These are phyloP conservation scores for Helicorthomorpha holstii DNA, from an alignment of 1,140 invertebrate genomes.

Conservation along the genomic window DNA sequence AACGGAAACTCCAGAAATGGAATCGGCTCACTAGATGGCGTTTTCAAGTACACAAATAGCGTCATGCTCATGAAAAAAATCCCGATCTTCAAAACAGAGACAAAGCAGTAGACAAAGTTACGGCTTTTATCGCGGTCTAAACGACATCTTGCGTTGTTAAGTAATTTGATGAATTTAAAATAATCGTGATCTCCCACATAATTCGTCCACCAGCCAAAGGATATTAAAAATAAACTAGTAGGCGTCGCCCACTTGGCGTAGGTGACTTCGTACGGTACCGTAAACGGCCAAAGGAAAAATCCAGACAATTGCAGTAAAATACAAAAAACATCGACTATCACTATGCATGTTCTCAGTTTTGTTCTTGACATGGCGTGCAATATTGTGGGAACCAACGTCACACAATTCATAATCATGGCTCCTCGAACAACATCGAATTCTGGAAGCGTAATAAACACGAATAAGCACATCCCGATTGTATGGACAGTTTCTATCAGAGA, in stretches of 20 bases:
- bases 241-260: slow-evolving; percentile 25
- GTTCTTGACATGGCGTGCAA: slow-evolving; percentile 9
- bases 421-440: slow-evolving; percentile 18
- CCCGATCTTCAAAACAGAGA: slow-evolving; percentile 29
- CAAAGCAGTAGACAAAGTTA: slow-evolving; percentile 27
- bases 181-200: slow-evolving; percentile 21
- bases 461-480: slow-evolving; percentile 19
- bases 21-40: no score
- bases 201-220: slow-evolving; percentile 35
- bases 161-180: not conserved
- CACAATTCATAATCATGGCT: slow-evolving; percentile 15
- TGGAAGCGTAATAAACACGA: slow-evolving; percentile 21
- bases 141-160: not conserved
- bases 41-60: slow-evolving; percentile 12
- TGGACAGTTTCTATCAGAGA: slow-evolving; percentile 19
- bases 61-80: slow-evolving; percentile 32
- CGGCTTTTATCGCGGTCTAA: not conserved
- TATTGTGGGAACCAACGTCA: slow-evolving; percentile 17
- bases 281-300: slow-evolving; percentile 21
- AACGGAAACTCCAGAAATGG: no score
- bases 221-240: slow-evolving; percentile 28
- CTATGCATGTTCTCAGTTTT: not conserved
- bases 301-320: slow-evolving; percentile 19
- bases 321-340: slow-evolving; percentile 19
- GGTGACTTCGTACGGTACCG: not conserved